Evolutionary conservation across 1,140 invertebrate species (phyloP).

Genomic region (Pteromalus puparum): DNA sequence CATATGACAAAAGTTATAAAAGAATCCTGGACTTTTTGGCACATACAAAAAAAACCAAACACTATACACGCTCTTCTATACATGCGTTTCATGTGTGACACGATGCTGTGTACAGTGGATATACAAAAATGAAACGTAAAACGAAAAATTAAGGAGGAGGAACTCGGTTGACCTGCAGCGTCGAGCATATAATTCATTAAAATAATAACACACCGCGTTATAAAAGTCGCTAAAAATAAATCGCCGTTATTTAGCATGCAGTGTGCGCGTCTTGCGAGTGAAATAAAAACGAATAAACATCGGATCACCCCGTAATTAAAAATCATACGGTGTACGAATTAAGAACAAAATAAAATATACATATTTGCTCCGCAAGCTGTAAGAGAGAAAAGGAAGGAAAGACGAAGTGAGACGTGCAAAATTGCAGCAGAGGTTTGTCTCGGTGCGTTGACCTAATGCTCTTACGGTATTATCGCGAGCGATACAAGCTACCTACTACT

Average conservation of each 20-base stretch:
- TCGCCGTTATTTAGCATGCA: too few relatives aligned
- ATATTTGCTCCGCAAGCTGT: too few relatives aligned
- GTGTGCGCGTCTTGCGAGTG: too few relatives aligned
- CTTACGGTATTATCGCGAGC: constrained; percentile 32
- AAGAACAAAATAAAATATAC: not conserved
- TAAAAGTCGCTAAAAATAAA: not conserved
- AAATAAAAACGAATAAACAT: not conserved
- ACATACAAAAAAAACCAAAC: too few relatives aligned
- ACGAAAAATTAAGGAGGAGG: not conserved
- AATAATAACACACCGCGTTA: not conserved
- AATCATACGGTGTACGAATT: not conserved
- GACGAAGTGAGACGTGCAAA: not conserved
- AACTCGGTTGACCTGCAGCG: not conserved
- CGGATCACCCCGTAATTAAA: not conserved
- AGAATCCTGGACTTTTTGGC: not conserved
- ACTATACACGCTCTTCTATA: too few relatives aligned
- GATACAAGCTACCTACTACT: not conserved
- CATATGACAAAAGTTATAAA: not conserved
- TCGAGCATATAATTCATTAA: not conserved
- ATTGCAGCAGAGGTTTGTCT: constrained; percentile 15
- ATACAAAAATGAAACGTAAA: not conserved
- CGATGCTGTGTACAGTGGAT: too few relatives aligned
- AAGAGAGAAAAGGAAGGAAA: constrained; percentile 8
- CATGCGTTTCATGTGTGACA: too few relatives aligned
- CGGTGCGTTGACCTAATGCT: constrained; percentile 32